Base-by-base conservation (phyloP, 2,113 vertebrate genomes). In the Phaetusa simplex region DNA sequence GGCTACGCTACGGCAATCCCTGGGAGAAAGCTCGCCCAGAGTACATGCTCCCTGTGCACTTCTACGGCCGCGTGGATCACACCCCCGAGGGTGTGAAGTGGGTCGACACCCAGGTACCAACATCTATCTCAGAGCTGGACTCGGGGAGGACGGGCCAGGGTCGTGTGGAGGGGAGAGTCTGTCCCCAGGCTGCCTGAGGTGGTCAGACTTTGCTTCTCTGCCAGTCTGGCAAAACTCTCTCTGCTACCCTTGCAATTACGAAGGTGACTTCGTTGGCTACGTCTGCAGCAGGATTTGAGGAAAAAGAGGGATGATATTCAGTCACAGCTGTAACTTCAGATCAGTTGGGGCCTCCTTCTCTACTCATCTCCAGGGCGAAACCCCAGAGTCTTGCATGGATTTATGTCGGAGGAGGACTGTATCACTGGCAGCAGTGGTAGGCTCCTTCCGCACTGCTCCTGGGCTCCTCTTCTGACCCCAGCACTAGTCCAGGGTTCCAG, bases 1-100 rank as follows among this genome's bases (percentile, higher is more conserved):
- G 99, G 99, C 97, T 99, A 42, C 98, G 98, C 81, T 99, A 99
- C 0, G 98, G 99, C 43, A 99, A 99, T 34, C 99, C 99, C 21
- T 99, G 99, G 99, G 99, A 99, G 96, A 99, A 99, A 52, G 99
- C 99, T 1, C 98, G 99, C 14, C 99, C 99, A 0, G 99, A 99
- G 94, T 99, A 98, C 93, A 99, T 99, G 98, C 97, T 99, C 6
- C 99, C 99, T 0, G 98, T 99, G 77, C 99, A 99, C 91, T 99
- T 99, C 97, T 99, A 98, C 0, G 99, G 99, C 30, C 95, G 95
- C 0, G 98, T 99, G 79, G 97, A 98, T 26, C 98, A 98, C 53
- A 97, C 96, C 1, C 58, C 95, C 0, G 96, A 98, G 2, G 99
- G 98, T 0, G 92, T 97, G 6, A 98, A 98, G 91, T 99, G 99